Evolutionary conservation across 2,888 invertebrate species (phyloP), one percentile per base, ranked within the genome.

Genomic region (Caenorhabditis sp.): DNA sequence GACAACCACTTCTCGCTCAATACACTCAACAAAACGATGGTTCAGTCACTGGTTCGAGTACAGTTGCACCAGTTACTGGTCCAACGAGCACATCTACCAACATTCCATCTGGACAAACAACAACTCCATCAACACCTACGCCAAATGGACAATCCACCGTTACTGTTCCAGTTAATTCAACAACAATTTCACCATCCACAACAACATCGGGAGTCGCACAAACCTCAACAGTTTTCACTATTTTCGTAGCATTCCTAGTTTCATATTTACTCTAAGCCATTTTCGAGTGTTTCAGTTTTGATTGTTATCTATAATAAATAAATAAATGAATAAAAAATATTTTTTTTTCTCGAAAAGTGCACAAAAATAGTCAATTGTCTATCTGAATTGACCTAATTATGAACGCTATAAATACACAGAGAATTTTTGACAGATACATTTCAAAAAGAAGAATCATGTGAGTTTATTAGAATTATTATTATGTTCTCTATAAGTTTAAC

Each of bases 1-100:
- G 80, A 58, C 75, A 81, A 36, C 81, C 81, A 37, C 71, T 82
- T 19, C 70, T 82, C 1, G 73, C 79, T 0, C 79, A 81, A 43
- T 82, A 66, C 70, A 71, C 65, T 36, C 57, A 58, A 58, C 57
- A 36, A 36, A 26, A 58, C 1, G 24, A 51, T 2, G 19, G n/a
- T 51, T 53, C 14, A 49, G n/a, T 5, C 49, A 61, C 12, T 23
- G 10, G 26, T 31, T 23, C 49, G 27, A n/a, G 10, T 14, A 50
- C 50, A 1, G 1, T 24, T 5, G 43, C 55, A 21, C 21, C 6
- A 21, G 54, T 21, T 12, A 49, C 58, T 53, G 4, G 53, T 2
- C 6, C 19, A 24, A 24, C 62, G 0, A 19, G 4, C 14, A 31
- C 54, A 21, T n/a, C 67, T 60, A 50, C 58, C 58, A 19, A 12